Base-by-base conservation (phyloP, 1,140 invertebrate species). In the Mycetomoellerius zeteki region DNA sequence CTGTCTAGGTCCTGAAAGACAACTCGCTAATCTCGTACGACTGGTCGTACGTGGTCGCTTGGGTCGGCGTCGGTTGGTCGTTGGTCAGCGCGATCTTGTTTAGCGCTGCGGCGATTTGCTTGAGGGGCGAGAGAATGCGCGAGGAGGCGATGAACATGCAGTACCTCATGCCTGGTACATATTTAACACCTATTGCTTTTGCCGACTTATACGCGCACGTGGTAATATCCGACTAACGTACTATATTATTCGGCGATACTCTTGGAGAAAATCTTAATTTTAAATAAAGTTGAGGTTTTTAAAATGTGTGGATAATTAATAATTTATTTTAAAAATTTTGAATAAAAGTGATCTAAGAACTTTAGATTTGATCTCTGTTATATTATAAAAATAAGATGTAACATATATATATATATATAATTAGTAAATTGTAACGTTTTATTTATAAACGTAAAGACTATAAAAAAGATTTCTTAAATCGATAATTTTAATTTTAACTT, bases 71-170 rank as follows among this genome's bases (percentile, higher is more conserved):
- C 92, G 98, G 97, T 92, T 97, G 98, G 96, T 97, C 97, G 92
- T 96, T 99, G 91, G 95, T 98, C 92, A 97, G 98, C 90, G 98
- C 98, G 95, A 97, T 99, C 94, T 97, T 99, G 94, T 98, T 99
- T 96, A 98, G 98, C 90, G 98, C 98, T 91, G 98, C 98, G 89
- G 98, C 98, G 91, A 98, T 99, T 95, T 99, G 98, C 96, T 97
- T 99, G 94, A 96, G 98, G 94, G 98, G 97, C 94, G 98, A 99
- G 96, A 97, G 98, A 94, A 98, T 99, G 95, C 97, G 97, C 94
- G 98, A 99, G 95, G 98, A 99, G 96, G 98, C 98, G 94, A 97
- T 98, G 96, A 99, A 99, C 96, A 98, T 99, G 98, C 98, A 99
- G 96, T 99, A 99, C 96, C 96, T 99, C 95, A 99, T 99, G 98